Percentiles rank a stretch among this genome's conserved stretches.
Conservation (phyloP, 2,888 invertebrate species). For the Drosophila quinaria region DNA sequence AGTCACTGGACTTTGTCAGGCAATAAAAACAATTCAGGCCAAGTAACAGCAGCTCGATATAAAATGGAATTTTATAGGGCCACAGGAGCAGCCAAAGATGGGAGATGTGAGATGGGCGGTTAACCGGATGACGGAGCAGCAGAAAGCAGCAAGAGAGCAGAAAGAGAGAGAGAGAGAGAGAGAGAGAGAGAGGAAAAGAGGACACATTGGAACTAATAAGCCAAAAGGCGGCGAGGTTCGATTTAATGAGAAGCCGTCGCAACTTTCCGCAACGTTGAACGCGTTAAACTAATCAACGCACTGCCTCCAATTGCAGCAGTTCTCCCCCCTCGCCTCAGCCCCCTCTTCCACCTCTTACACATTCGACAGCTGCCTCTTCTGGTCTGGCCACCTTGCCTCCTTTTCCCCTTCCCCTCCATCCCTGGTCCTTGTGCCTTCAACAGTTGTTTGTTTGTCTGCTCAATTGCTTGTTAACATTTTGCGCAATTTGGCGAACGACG, state of each 20-base stretch:
- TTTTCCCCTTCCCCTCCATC: not conserved
- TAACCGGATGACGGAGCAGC: conserved; percentile 19
- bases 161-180: too few species aligned
- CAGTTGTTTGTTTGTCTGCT: conserved; percentile 81
- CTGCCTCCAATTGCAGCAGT: conserved; percentile 49
- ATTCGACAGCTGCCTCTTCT: conserved; percentile 59
- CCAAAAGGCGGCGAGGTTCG: conserved; percentile 68
- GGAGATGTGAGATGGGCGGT: conserved; percentile 5
- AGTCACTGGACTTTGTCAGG: conserved; percentile 28
- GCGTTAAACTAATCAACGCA: conserved; percentile 78
- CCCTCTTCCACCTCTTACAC: not conserved
- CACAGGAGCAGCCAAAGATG: conserved; percentile 11
- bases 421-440: conserved; percentile 19
- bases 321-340: not conserved
- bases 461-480: conserved; percentile 81
- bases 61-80: conserved; percentile 64
- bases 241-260: conserved; percentile 77
- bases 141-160: too few species aligned
- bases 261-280: conserved; percentile 77
- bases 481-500: conserved; percentile 74
- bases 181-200: conserved; percentile 12
- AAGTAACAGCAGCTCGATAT: conserved; percentile 48
- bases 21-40: conserved; percentile 52
- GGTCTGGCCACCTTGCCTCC: conserved; percentile 20
- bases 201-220: conserved; percentile 72